These are phyloP conservation scores for Calycopis cecrops DNA, from an alignment of 1,140 invertebrate genomes.

Conservation along the genomic window DNA sequence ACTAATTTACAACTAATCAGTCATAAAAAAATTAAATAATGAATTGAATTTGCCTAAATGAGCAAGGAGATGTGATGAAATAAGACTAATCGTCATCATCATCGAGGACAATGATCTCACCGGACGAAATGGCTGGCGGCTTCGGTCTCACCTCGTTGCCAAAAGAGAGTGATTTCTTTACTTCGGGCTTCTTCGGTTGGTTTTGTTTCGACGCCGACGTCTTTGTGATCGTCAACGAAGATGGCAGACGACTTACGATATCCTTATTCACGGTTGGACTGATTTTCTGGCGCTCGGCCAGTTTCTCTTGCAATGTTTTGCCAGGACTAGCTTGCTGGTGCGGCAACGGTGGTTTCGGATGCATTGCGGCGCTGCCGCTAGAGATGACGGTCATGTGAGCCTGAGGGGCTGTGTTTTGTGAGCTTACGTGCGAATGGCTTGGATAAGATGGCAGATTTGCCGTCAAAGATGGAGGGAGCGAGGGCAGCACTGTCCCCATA, in stretches of 20 bases:
- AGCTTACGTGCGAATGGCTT: conserved; percentile 23
- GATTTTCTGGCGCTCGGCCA: conserved; percentile 77
- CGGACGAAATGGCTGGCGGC: conserved; percentile 42
- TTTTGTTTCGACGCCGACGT: conserved; percentile 46
- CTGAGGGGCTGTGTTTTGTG: conserved; percentile 38
- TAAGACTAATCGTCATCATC: conserved; percentile 46
- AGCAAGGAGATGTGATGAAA: too few species aligned
- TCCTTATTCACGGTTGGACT: conserved; percentile 46
- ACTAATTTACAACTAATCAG: conserved; percentile 1
- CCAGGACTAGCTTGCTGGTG: conserved; percentile 71
- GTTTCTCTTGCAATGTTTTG: conserved; percentile 78
- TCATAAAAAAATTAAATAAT: not conserved
- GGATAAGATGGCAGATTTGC: conserved; percentile 43
- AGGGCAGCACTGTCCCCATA: conserved; percentile 55
- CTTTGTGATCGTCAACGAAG: conserved; percentile 68
- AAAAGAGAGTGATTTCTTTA: conserved; percentile 53
- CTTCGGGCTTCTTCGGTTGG: conserved; percentile 47
- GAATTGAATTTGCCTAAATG: not conserved
- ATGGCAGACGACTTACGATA: conserved; percentile 63
- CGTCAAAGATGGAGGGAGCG: conserved; percentile 50
- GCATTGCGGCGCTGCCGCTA: conserved; percentile 38
- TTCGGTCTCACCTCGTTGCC: conserved; percentile 42
- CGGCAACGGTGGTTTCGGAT: conserved; percentile 55
- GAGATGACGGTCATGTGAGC: conserved; percentile 55
- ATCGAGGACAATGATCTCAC: conserved; percentile 69